Base-by-base conservation (phyloP, 2,888 invertebrate species). In the Lamproptera curius region DNA sequence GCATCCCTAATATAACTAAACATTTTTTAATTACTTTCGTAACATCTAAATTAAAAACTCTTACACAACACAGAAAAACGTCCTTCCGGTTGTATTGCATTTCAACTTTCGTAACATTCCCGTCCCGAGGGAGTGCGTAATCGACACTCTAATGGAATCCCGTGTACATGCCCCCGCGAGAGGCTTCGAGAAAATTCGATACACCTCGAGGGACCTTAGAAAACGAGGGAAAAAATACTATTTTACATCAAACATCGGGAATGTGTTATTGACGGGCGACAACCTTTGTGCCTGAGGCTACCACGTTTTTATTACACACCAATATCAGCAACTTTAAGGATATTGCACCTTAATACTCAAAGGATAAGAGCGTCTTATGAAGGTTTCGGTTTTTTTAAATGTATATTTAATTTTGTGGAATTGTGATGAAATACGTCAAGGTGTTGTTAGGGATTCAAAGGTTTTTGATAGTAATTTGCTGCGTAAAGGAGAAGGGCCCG, bases 61-160 rank as follows among this genome's bases (percentile, higher is more conserved):
- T n/a, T n/a, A n/a, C n/a, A n/a, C n/a, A n/a, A n/a, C n/a, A n/a
- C n/a, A n/a, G n/a, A n/a, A n/a, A n/a, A n/a, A n/a, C n/a, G n/a
- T n/a, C n/a, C n/a, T n/a, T n/a, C n/a, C n/a, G n/a, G n/a, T n/a
- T n/a, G n/a, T n/a, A n/a, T n/a, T n/a, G n/a, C 14, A 20, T 41
- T 41, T 41, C 41, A 43, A 48, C 13, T 50, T 41, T 16, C 37
- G 42, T 20, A 45, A 46, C 37, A 50, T 42, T 34, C 35, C 9
- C 34, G 42, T 50, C 53, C 51, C 53, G 51, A 46, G 54, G 57
- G 52, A 46, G 28, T 38, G 38, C 50, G 69, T 63, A 67, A 66
- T 61, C 58, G 67, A 66, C 63, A 67, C 66, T 59, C 55, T 73
- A 72, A 73, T 72, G 69, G 70, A 70, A 61, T 54, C 57, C 58